Conservation (phyloP, 2,888 invertebrate species). For the Drosophila recens region DNA sequence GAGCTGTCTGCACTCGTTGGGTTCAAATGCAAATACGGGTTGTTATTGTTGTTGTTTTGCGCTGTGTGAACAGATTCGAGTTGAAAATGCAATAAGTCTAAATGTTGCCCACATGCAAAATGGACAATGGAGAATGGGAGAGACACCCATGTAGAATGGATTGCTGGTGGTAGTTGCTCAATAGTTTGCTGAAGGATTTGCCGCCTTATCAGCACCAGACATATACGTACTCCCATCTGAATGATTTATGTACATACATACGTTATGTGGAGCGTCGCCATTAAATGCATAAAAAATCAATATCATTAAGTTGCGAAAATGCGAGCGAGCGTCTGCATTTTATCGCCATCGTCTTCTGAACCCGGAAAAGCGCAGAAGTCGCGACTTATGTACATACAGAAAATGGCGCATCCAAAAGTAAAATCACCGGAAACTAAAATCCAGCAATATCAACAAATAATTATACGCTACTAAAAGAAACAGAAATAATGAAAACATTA, state of each 20-base stretch:
- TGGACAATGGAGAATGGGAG: constrained; percentile 28
- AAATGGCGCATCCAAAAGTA: constrained; percentile 66
- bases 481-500: constrained; percentile 37
- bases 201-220: constrained; percentile 53
- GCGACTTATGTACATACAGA: constrained; percentile 45
- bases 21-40: constrained; percentile 32
- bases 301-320: constrained; percentile 35
- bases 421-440: constrained; percentile 57
- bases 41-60: constrained; percentile 11
- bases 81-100: constrained; percentile 41
- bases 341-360: constrained; percentile 41
- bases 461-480: constrained; percentile 45
- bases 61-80: constrained; percentile 25
- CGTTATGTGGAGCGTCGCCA: constrained; percentile 23
- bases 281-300: constrained; percentile 52
- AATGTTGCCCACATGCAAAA: constrained; percentile 43
- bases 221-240: constrained; percentile 13
- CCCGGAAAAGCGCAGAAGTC: constrained; percentile 46
- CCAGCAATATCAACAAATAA: constrained; percentile 51
- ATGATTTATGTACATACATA: constrained; percentile 31
- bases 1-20: constrained; percentile 12
- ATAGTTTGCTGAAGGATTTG: constrained; percentile 42
- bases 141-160: constrained; percentile 1
- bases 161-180: constrained; percentile 50
- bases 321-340: constrained; percentile 38